These are phyloP conservation scores for Atopsyche davidsoni DNA, from an alignment of 1,140 invertebrate genomes.

Conservation along the genomic window DNA sequence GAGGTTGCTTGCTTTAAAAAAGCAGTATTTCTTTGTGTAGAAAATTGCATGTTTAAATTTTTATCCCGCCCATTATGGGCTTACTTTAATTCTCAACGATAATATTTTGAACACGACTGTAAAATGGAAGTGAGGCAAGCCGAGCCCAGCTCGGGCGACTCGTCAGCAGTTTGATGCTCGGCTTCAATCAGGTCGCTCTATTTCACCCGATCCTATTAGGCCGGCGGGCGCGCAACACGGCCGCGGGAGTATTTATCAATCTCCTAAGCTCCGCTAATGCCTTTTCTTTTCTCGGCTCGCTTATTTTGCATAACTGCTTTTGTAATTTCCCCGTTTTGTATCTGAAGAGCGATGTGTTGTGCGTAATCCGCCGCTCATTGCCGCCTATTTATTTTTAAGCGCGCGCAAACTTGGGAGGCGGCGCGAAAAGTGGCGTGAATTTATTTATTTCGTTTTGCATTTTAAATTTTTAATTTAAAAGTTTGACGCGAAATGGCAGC, in stretches of 20 bases:
- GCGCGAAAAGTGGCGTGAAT: conserved; percentile 10
- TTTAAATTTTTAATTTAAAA: conserved; percentile 30
- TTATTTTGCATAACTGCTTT: conserved; percentile 29
- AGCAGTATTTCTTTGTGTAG: too few species aligned
- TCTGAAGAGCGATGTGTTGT: conserved; percentile 25
- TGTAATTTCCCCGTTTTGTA: conserved; percentile 24
- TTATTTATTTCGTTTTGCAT: conserved; percentile 28
- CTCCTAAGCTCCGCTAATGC: conserved; percentile 13
- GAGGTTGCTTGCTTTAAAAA: too few species aligned
- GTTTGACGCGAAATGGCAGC: conserved; percentile 15
- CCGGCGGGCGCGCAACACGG: too few species aligned
- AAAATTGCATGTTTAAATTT: too few species aligned
- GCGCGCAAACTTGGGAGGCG: conserved; percentile 14
- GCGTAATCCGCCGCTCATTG: conserved; percentile 28
- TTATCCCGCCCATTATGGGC: too few species aligned
- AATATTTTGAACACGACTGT: too few species aligned
- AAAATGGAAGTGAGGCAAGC: too few species aligned
- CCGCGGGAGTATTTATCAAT: not conserved
- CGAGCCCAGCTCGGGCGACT: too few species aligned
- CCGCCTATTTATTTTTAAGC: conserved; percentile 28
- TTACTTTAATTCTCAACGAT: too few species aligned
- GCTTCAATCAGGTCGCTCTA: too few species aligned
- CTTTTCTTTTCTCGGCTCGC: conserved; percentile 13
- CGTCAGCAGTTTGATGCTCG: too few species aligned
- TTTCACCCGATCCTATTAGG: too few species aligned